Evolutionary conservation across 2,113 vertebrate species (phyloP).

Genomic region (Hemichromis elongatus): DNA sequence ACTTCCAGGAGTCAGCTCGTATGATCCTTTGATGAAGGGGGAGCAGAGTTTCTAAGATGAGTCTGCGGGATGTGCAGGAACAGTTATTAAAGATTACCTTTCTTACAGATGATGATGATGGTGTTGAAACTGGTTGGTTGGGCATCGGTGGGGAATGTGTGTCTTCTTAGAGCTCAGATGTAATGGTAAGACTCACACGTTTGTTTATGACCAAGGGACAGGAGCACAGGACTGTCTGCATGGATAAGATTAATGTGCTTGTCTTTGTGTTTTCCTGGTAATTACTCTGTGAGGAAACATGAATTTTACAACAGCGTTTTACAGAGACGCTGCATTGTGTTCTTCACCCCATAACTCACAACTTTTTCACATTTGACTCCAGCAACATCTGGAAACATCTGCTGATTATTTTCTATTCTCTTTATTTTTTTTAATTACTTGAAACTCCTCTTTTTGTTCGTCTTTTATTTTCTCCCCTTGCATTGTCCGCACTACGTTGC

Average conservation of each 20-base stretch:
- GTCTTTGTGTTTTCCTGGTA: conserved; percentile 66
- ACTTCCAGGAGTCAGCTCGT: neutral
- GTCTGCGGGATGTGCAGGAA: conserved; percentile 66
- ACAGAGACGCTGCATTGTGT: neutral
- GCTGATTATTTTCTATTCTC: conserved; percentile 22
- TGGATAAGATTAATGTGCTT: conserved; percentile 24
- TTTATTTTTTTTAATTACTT: conserved; percentile 39
- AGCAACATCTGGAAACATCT: conserved; percentile 7
- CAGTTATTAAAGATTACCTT: conserved; percentile 73
- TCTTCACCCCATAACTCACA: neutral
- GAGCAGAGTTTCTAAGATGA: neutral
- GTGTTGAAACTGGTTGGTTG: conserved; percentile 63
- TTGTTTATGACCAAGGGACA: neutral
- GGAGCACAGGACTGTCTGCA: neutral
- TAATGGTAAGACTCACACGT: neutral
- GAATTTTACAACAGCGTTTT: conserved; percentile 23
- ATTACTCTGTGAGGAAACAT: neutral
- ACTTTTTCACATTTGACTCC: conserved; percentile 21
- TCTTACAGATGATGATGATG: conserved; percentile 71
- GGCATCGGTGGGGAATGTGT: conserved; percentile 66
- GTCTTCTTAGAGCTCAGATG: conserved; percentile 61
- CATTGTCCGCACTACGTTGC: conserved; percentile 11
- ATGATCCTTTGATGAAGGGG: conserved; percentile 7
- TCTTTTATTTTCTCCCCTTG: neutral
- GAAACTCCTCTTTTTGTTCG: conserved; percentile 7